Base-by-base conservation (phyloP, 2,888 invertebrate genomes). In the Campoletis raptor region DNA sequence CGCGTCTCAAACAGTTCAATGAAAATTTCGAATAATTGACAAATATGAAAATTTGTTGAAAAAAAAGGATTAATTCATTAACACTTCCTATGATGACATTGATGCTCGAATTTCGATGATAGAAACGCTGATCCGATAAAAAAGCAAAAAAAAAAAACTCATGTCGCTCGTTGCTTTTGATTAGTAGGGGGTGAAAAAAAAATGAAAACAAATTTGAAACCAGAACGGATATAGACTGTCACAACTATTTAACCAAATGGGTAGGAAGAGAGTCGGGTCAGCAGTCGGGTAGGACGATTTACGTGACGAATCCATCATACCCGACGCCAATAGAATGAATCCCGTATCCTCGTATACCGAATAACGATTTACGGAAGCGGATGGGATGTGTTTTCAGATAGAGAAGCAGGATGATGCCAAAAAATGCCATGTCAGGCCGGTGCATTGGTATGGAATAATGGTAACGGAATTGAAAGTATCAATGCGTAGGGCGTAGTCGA, bases 241-340 rank as follows among this genome's bases (percentile, higher is more conserved):
- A 67, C 72, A 69, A 77, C 70, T 86, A 74, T 86, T 86, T 83
- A 86, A 72, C 80, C 80, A 83, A 83, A 83, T 77, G 67, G 72
- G 37, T 67, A 54, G 61, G 24, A 30, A 61, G 30, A 61, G 67
- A 37, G 69, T 45, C 66, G 77, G 67, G 69, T 79, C 73, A 57
- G 66, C 76, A 70, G 64, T 74, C 90, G 88, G 87, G 73, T 87
- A 87, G 42, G 77, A 40, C 69, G 73, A 85, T 83, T 83, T 83
- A 90, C 90, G 90, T 88, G 89, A 90, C 88, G 88, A 88, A 89
- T 87, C 87, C 88, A 80, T 91, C 90, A 90, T 89, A 90, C 87
- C 86, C 89, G 86, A 88, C 88, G 88, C 86, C 85, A 76, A 87
- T 88, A 85, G 89, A 90, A 90, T 90, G 91, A 90, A 91, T 90